Evolutionary conservation across 2,113 vertebrate species (phyloP).

Genomic region (Passer montanus): DNA sequence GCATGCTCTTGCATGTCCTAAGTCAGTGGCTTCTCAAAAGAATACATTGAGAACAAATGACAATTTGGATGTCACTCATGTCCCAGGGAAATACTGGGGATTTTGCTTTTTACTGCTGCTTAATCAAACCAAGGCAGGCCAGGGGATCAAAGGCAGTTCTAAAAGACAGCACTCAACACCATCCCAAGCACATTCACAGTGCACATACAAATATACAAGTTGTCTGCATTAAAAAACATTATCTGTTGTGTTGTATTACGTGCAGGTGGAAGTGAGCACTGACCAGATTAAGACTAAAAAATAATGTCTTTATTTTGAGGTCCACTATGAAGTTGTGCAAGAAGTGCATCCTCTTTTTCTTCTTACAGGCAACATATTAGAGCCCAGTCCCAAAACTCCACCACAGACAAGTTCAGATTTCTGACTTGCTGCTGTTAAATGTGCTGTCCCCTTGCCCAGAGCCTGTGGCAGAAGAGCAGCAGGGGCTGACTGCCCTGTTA

Average conservation of each 20-base stretch:
- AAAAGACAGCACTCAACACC: neutral
- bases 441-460: neutral
- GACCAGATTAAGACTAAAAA: neutral
- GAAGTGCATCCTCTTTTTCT: neutral
- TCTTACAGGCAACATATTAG: neutral
- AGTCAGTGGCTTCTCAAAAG: neutral
- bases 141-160: neutral
- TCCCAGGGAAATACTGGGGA: neutral
- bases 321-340: neutral
- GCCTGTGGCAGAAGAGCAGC: neutral
- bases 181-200: neutral
- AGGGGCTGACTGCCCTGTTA: neutral
- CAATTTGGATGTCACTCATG: neutral
- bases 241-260: neutral
- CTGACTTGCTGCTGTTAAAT: neutral
- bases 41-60: neutral
- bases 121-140: neutral
- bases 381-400: neutral
- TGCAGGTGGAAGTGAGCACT: neutral
- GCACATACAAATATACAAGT: accelerated
- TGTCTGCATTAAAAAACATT: neutral
- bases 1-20: neutral
- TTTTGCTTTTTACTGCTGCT: neutral
- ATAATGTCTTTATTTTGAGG: neutral
- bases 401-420: neutral